Base-by-base conservation (phyloP, 2,113 vertebrate species). In the Cynopterus brachyotis region DNA sequence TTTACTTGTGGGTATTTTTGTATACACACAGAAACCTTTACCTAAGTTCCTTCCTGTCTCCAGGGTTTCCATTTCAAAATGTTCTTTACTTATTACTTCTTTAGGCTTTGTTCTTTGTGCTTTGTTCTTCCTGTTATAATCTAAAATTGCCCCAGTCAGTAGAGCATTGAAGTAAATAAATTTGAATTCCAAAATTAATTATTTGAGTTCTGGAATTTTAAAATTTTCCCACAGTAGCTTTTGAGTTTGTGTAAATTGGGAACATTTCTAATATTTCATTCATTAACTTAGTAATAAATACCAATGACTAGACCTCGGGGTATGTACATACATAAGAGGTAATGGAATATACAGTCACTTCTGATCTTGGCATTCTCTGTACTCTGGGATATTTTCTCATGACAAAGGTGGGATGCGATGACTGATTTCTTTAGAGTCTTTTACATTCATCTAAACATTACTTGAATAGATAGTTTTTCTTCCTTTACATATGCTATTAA, bases 1-100 rank as follows among this genome's bases (percentile, higher is more conserved):
- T 96, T 97, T 91, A 89, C 88, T 80, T 94, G 70, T 42, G 19
- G 50, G 42, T 93, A 89, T 35, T 97, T 95, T 79, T 59, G n/a
- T 9, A 82, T 26, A 32, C 82, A 80, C 16, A 66, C 2, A 70
- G 67, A 59, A 96, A 92, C 13, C 20, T 95, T 97, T 86, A 81
- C 67, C 59, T 93, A 59, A 50, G 40, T 75, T 95, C 8, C 22
- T 82, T 89, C 45, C n/a, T 94, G 37, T 82, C 84, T 94, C 81
- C 50, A 89, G 85, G 82, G 86, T 17, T 96, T 93, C 62, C 53
- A 60, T 92, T 97, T 95, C 95, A 96, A 80, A 95, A 94, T 92
- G 30, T 62, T 62, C 55, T 53, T 37, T 95, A 66, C 32, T 72
- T 95, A 78, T 78, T 96, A 84, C 59, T 76, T 93, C 72, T 91